Evolutionary conservation across 2,888 invertebrate species (phyloP).

Genomic region (Blastobasis lacticolella): DNA sequence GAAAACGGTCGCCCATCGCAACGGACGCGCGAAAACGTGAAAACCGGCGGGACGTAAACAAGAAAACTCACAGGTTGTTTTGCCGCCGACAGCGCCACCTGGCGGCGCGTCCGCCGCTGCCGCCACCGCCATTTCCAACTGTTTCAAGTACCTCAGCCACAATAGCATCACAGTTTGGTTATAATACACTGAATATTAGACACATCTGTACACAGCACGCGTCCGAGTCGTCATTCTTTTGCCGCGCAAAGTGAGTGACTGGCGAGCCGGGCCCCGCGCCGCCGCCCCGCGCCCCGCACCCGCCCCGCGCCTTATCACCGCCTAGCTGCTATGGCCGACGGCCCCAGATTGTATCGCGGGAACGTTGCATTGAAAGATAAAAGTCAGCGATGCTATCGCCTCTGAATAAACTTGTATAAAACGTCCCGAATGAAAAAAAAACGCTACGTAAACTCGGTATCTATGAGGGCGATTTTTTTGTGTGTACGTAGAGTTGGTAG

Average conservation of each 20-base stretch:
- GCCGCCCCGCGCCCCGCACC: constrained; percentile 39
- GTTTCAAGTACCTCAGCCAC: constrained; percentile 66
- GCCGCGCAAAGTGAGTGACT: constrained; percentile 70
- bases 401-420: constrained; percentile 75
- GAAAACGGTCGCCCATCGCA: too few relatives aligned
- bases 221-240: constrained; percentile 65
- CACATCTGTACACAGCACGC: constrained; percentile 21
- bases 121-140: constrained; percentile 60
- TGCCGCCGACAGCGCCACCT: constrained; percentile 60
- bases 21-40: background rate
- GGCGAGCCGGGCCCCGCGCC: constrained; percentile 52
- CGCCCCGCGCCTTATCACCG: constrained; percentile 62
- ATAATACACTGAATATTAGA: constrained; percentile 24
- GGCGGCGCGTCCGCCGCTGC: constrained; percentile 42
- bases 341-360: constrained; percentile 72
- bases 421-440: constrained; percentile 63
- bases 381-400: constrained; percentile 67
- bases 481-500: constrained; percentile 5
- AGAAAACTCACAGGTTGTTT: constrained; percentile 64
- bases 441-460: constrained; percentile 60
- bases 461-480: constrained; percentile 44
- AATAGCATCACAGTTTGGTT: constrained; percentile 59
- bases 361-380: constrained; percentile 75
- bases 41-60: constrained; percentile 25
- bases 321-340: constrained; percentile 71